Evolutionary conservation across 1,140 invertebrate genomes (phyloP).

Genomic region (Eriocheir sinensis): DNA sequence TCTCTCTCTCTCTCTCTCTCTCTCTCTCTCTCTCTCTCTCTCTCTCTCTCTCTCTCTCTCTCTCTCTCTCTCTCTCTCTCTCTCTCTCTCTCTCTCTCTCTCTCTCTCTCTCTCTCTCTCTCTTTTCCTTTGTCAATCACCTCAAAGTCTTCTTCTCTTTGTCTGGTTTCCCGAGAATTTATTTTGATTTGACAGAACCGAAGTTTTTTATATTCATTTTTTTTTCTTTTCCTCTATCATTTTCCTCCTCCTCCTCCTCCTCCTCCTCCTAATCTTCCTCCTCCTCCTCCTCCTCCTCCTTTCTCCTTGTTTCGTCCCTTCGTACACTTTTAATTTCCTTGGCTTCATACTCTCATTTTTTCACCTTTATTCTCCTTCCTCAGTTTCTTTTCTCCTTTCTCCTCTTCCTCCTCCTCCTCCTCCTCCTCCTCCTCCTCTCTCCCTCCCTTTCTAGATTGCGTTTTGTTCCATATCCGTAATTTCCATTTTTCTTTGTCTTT

Average conservation of each 20-base stretch:
- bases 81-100: not conserved
- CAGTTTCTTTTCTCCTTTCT: too few species aligned
- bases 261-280: not conserved
- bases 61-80: too few species aligned
- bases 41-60: too few species aligned
- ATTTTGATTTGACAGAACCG: not conserved
- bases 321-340: too few species aligned
- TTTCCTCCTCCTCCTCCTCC: not conserved
- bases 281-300: not conserved
- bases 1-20: too few species aligned
- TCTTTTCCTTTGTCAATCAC: not conserved
- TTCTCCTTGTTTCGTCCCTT: not conserved
- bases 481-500: not conserved
- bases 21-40: not conserved
- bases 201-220: not conserved
- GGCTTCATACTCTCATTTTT: too few species aligned
- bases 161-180: not conserved
- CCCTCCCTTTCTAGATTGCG: not conserved
- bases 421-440: not conserved
- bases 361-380: not conserved
- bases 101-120: not conserved
- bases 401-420: not conserved
- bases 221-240: not conserved
- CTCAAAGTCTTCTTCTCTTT: conserved; percentile 6
- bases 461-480: conserved; percentile 13